Percentiles rank a stretch among this genome's conserved stretches.
phyloP scores from a whole-genome alignment of 2,888 invertebrate species.

The Lasioglossum leucozonium region DNA sequence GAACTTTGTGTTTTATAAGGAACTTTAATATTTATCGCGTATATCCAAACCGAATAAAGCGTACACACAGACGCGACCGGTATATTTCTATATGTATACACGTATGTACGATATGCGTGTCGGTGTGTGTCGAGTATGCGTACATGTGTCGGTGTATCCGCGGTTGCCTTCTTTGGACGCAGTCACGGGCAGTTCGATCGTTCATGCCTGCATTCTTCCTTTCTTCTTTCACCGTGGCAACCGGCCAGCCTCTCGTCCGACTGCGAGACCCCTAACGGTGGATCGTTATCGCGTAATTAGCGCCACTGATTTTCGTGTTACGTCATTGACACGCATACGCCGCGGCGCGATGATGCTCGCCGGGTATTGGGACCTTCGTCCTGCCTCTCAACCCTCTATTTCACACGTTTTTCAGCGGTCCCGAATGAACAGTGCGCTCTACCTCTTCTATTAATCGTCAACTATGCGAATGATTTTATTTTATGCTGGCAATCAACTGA shows the following conservation, averaged over 20 bases:
- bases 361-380: neutral
- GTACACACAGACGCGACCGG: slow-evolving; percentile 30
- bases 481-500: no score
- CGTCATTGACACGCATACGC: slow-evolving; percentile 63
- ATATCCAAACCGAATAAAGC: slow-evolving; percentile 69
- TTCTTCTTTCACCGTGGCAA: slow-evolving; percentile 43
- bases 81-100: neutral
- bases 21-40: slow-evolving; percentile 82
- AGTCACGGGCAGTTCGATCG: slow-evolving; percentile 61
- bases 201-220: slow-evolving; percentile 46
- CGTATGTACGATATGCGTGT: neutral
- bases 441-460: neutral
- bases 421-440: neutral
- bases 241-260: slow-evolving; percentile 15
- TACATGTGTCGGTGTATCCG: slow-evolving; percentile 21
- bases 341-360: slow-evolving; percentile 39
- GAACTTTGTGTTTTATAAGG: slow-evolving; percentile 82
- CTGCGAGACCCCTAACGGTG: slow-evolving; percentile 33
- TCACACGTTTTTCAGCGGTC: neutral
- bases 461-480: no score
- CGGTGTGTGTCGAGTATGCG: neutral
- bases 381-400: neutral
- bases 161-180: slow-evolving; percentile 52
- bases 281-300: slow-evolving; percentile 72
- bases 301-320: slow-evolving; percentile 66